Evolutionary conservation across 2,888 invertebrate genomes (phyloP).

Genomic region (Poecilobothrus nobilitatus): DNA sequence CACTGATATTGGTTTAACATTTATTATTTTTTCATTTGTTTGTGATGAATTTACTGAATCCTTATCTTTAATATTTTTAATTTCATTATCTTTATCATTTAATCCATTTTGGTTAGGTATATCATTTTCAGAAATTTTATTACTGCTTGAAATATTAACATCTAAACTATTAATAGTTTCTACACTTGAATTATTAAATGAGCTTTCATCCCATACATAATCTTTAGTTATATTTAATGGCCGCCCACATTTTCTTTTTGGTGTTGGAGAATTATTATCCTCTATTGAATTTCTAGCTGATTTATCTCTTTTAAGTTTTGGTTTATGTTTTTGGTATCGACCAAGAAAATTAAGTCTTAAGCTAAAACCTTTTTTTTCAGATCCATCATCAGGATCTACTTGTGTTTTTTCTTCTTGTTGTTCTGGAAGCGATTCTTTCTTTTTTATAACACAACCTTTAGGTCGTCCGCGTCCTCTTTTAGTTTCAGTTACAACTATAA

Average conservation of each 20-base stretch:
- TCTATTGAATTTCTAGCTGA: background rate
- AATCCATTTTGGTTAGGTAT: background rate
- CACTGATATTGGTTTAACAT: background rate
- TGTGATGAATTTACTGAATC: background rate
- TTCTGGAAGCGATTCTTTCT: background rate
- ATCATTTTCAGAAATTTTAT: background rate
- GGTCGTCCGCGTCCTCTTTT: background rate
- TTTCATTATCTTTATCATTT: background rate
- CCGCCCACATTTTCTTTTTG: background rate
- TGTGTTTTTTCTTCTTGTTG: background rate
- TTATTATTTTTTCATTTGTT: background rate
- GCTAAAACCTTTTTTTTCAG: background rate
- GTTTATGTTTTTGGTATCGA: background rate
- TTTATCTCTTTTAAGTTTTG: background rate
- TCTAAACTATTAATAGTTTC: background rate
- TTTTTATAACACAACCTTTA: background rate
- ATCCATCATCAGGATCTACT: background rate
- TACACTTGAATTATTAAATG: background rate
- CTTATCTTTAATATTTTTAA: background rate
- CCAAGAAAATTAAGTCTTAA: background rate
- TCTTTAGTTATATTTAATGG: background rate
- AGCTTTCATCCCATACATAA: background rate
- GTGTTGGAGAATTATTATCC: background rate
- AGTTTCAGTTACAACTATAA: background rate
- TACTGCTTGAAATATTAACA: background rate